phyloP scores from a whole-genome alignment of 2,113 vertebrate species.

The Melanotaenia duboulayi region DNA sequence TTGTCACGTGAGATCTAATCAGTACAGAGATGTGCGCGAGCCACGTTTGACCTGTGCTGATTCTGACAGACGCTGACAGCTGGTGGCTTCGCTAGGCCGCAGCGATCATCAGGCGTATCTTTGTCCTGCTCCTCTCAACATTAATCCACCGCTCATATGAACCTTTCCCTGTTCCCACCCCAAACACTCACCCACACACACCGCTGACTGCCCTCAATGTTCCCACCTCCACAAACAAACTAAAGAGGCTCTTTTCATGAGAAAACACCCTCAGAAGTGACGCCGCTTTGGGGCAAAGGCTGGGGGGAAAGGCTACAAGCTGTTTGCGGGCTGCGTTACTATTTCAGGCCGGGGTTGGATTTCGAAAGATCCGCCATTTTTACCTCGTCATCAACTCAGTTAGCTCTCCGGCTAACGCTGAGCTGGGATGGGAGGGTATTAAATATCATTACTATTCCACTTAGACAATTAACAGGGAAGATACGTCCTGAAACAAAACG shows the following conservation, averaged over 20 bases:
- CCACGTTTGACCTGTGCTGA: not conserved
- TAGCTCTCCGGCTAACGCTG: slow-evolving; percentile 71
- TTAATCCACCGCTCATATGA: slow-evolving; percentile 52
- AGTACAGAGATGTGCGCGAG: not conserved
- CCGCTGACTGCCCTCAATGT: not conserved
- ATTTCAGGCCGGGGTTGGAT: slow-evolving; percentile 91
- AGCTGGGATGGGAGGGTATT: slow-evolving; percentile 10
- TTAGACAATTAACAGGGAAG: not conserved
- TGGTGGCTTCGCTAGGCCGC: slow-evolving; percentile 51
- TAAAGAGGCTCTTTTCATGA: not conserved
- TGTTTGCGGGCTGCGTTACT: slow-evolving; percentile 64
- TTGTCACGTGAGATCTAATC: not conserved
- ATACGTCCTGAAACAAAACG: not conserved
- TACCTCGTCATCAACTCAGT: slow-evolving; percentile 90
- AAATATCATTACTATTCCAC: not conserved
- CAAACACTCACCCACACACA: slow-evolving; percentile 15
- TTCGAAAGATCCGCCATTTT: slow-evolving; percentile 99
- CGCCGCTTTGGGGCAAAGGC: not conserved
- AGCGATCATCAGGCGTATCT: slow-evolving; percentile 48
- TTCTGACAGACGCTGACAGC: slow-evolving; percentile 58
- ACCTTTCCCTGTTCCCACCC: slow-evolving; percentile 13
- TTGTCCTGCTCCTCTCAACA: slow-evolving; percentile 60
- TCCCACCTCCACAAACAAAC: not conserved
- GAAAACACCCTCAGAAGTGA: not conserved
- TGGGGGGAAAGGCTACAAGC: slow-evolving; percentile 23